Evolutionary conservation across 2,797 vertebrate species (phyloP), one percentile per base, ranked within the genome.

Genomic region (Nasua narica): DNA sequence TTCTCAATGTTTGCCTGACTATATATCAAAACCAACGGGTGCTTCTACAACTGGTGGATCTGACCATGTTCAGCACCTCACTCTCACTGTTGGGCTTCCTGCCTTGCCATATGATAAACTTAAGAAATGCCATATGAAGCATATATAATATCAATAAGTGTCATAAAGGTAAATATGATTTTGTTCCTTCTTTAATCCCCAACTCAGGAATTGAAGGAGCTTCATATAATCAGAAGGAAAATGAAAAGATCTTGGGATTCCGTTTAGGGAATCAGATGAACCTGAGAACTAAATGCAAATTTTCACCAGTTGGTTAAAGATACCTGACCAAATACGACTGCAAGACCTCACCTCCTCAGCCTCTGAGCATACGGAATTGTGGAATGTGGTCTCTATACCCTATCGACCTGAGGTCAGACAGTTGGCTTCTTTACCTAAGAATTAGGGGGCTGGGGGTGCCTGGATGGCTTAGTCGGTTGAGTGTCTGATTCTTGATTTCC

Each of bases 201-300:
- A 18, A 72, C 11, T 67, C 19, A 29, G 18, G 21, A 97, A 79
- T 12, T 86, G 40, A 89, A 69, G 48, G 37, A 87, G 56, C 8
- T 27, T 87, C 48, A 54, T 7, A 48, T 54, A 54, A 74, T 11
- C 15, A 82, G n/a, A 50, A 48, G 60, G 37, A 54, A 14, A 14
- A 46, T 32, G 8, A 58, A 35, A 32, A 8, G 2, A 32, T 32
- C 58, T 70, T 65, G 82, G 15, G 56, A 52, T 77, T 78, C 72
- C 67, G 5, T 83, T 86, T 89, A 83, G 46, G 78, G 62, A 56
- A 70, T 58, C n/a, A 89, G 52, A 82, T 43, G 58, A 74, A 91
- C 14, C 78, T 65, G 25, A 95, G 37, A 93, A 95, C 15, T 85
- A 96, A 91, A 85, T n/a, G n/a, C 29, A 87, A 70, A 46, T 72